Conservation (phyloP, 2,888 invertebrate genomes). For the Agriopis marginaria region DNA sequence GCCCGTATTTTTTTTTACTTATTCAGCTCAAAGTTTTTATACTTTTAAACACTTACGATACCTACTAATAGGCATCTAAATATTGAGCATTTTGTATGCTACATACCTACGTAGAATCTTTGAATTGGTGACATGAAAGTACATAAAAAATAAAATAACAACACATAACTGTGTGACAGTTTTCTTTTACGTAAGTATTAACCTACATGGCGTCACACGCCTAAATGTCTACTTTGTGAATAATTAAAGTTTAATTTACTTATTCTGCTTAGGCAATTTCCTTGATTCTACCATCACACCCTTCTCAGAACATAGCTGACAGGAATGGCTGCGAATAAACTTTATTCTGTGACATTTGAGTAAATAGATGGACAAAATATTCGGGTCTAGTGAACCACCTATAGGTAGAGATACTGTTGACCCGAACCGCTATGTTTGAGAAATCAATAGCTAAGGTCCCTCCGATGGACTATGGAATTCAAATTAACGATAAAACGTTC, state of each 20-base stretch:
- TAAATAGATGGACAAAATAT: constrained; percentile 28
- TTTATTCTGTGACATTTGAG: constrained; percentile 19
- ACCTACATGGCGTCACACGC: background rate
- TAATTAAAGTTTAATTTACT: constrained; percentile 30
- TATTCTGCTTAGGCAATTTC: background rate
- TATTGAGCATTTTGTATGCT: too few relatives aligned
- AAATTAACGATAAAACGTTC: constrained; percentile 3
- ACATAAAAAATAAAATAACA: background rate
- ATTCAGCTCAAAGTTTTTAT: too few relatives aligned
- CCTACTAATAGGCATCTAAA: too few relatives aligned
- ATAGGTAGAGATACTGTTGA: constrained; percentile 14
- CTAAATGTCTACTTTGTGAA: constrained; percentile 10
- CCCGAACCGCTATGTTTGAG: constrained; percentile 17
- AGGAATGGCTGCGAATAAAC: constrained; percentile 11
- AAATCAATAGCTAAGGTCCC: constrained; percentile 13
- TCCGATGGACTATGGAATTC: constrained; percentile 7
- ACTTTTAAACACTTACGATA: too few relatives aligned
- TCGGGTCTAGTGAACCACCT: background rate
- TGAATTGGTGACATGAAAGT: background rate
- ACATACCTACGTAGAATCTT: too few relatives aligned
- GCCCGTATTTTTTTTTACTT: too few relatives aligned
- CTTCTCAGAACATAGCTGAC: constrained; percentile 23
- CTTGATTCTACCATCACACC: constrained; percentile 23
- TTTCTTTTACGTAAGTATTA: too few relatives aligned
- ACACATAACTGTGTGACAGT: background rate